Percentiles rank a stretch among this genome's conserved stretches.
Conservation (phyloP, 2,113 vertebrate species). For the Sinocyclocheilus maitianheensis region DNA sequence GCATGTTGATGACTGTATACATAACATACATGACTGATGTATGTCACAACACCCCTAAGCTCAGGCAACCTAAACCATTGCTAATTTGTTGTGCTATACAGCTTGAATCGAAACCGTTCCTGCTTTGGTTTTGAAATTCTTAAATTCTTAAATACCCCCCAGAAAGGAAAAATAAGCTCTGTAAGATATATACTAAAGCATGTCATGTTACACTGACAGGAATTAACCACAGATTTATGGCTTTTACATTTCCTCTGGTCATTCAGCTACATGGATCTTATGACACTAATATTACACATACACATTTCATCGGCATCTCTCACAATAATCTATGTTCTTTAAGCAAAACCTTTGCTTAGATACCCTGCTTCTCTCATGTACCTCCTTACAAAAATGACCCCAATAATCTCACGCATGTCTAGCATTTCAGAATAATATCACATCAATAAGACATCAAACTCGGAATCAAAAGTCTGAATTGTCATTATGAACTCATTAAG, state of each 20-base stretch:
- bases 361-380: background rate
- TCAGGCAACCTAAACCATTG: background rate
- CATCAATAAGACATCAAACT: background rate
- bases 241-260: constrained; percentile 13
- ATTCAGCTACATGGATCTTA: background rate
- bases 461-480: background rate
- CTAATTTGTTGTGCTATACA: background rate
- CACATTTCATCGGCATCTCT: background rate
- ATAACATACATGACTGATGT: background rate
- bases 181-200: background rate
- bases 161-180: background rate
- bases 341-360: background rate
- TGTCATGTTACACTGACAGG: constrained; percentile 7
- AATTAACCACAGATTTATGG: constrained; percentile 7
- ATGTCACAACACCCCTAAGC: background rate
- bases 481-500: background rate
- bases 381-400: background rate
- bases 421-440: constrained; percentile 1
- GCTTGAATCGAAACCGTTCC: background rate
- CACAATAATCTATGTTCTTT: background rate
- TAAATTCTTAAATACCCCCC: background rate
- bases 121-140: constrained; percentile 14
- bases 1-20: background rate
- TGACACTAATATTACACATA: constrained; percentile 16
- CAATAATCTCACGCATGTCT: background rate